Evolutionary conservation across 1,140 invertebrate species (phyloP).

Genomic region (Diorhabda carinulata): DNA sequence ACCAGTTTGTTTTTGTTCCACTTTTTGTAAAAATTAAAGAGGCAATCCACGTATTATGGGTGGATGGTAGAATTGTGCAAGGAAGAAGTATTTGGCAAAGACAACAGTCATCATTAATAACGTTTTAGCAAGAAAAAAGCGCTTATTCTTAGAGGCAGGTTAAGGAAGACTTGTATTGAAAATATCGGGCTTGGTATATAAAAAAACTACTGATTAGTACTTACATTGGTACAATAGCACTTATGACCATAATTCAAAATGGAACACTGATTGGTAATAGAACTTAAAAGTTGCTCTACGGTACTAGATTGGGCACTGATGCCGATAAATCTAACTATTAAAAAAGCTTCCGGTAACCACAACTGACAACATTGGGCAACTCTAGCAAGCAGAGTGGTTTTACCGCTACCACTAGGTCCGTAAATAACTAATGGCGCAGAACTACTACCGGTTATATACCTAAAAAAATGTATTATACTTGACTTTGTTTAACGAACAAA

Average conservation of each 20-base stretch:
- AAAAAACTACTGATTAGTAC: constrained; percentile 27
- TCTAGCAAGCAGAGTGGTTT: constrained; percentile 71
- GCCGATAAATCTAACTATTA: constrained; percentile 61
- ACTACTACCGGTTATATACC: constrained; percentile 64
- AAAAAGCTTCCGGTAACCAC: constrained; percentile 63
- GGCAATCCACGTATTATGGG: too few species aligned
- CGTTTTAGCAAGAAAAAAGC: too few species aligned
- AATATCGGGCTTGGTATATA: too few species aligned
- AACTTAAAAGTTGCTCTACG: constrained; percentile 61
- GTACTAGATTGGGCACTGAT: constrained; percentile 65
- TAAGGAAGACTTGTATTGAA: too few species aligned
- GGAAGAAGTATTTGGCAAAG: too few species aligned
- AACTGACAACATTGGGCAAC: constrained; percentile 61
- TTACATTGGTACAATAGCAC: constrained; percentile 59
- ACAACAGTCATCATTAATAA: too few species aligned
- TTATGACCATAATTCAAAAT: constrained; percentile 58
- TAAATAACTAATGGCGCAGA: constrained; percentile 66
- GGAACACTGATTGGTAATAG: constrained; percentile 64
- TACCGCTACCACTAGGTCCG: constrained; percentile 74
- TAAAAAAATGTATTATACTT: constrained; percentile 37
- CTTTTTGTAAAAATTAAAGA: too few species aligned
- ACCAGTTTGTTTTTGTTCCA: too few species aligned
- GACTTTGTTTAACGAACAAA: not conserved
- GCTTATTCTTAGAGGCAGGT: too few species aligned
- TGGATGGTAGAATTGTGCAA: too few species aligned